A percentile compares a stretch with the other conserved stretches of the same genome.
These are phyloP conservation scores for Kryphioiulus occultus DNA, from an alignment of 2,888 invertebrate genomes.

Conservation along the genomic window DNA sequence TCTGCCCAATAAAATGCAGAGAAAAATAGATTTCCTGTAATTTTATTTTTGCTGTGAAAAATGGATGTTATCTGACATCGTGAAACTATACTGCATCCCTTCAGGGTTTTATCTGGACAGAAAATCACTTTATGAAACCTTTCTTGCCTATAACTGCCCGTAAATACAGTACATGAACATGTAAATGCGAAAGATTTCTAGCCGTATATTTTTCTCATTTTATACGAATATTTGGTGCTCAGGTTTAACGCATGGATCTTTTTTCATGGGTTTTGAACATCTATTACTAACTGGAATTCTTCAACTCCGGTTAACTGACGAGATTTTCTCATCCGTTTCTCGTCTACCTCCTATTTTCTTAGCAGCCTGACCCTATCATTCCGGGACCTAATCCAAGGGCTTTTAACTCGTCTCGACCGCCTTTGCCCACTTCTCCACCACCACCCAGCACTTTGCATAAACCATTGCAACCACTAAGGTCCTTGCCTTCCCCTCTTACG, in stretches of 20 bases:
- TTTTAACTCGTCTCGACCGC: slow-evolving; percentile 45
- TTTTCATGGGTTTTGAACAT: background rate
- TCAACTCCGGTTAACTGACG: background rate
- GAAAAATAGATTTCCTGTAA: too few relatives aligned
- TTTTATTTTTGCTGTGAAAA: too few relatives aligned
- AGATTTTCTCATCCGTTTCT: background rate
- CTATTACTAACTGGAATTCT: background rate
- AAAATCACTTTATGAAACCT: too few relatives aligned
- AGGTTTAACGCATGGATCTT: background rate
- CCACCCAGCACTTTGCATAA: slow-evolving; percentile 39
- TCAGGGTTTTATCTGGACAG: too few relatives aligned
- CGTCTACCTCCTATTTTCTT: slow-evolving; percentile 42
- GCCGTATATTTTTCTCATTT: background rate
- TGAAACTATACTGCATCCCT: too few relatives aligned
- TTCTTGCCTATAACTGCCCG: too few relatives aligned
- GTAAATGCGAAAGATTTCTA: background rate
- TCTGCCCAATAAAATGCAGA: too few relatives aligned
- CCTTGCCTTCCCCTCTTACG: slow-evolving; percentile 45
- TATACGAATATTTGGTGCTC: background rate
- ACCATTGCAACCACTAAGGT: slow-evolving; percentile 49
- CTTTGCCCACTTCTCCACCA: slow-evolving; percentile 36
- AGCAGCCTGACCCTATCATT: slow-evolving; percentile 51
- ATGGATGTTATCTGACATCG: too few relatives aligned
- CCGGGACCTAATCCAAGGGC: slow-evolving; percentile 15
- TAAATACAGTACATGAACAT: too few relatives aligned